These are phyloP conservation scores for Scomber colias DNA, from an alignment of 2,113 vertebrate species.

Conservation along the genomic window DNA sequence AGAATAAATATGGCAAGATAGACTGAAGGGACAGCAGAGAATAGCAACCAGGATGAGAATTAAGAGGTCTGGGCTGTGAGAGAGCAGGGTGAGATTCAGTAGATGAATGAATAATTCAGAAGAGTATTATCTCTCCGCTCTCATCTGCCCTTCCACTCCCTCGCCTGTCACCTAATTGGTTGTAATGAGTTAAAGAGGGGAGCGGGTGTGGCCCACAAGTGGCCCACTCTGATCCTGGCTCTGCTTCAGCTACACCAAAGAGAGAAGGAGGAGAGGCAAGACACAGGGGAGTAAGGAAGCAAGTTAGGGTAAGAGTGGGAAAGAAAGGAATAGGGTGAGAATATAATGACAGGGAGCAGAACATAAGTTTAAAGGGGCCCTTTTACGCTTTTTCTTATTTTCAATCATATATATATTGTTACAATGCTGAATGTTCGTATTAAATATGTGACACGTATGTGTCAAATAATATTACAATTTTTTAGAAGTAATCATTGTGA, in stretches of 20 bases:
- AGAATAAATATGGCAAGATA: background rate
- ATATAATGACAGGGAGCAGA: background rate
- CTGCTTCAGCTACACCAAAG: slow-evolving; percentile 17
- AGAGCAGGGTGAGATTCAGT: slow-evolving; percentile 28
- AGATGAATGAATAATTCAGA: slow-evolving; percentile 73
- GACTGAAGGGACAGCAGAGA: slow-evolving; percentile 19
- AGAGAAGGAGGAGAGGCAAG: slow-evolving; percentile 11
- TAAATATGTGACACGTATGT: no score
- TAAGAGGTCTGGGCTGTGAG: slow-evolving; percentile 6
- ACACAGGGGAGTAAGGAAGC: background rate
- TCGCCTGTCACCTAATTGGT: slow-evolving; percentile 66
- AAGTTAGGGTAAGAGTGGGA: background rate
- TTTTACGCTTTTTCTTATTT: no score
- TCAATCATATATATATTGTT: no score
- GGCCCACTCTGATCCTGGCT: slow-evolving; percentile 47
- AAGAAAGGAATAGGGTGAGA: background rate
- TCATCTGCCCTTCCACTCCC: slow-evolving; percentile 43
- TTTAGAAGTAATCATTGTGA: no score
- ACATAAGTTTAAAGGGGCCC: background rate
- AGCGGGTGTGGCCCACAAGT: slow-evolving; percentile 51
- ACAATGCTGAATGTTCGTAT: no score
- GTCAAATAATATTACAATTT: no score
- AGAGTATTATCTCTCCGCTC: slow-evolving; percentile 57
- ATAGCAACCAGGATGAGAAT: slow-evolving; percentile 3
- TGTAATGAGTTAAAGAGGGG: slow-evolving; percentile 72